Conservation (phyloP, 2,888 invertebrate genomes). For the Hyalella azteca region DNA sequence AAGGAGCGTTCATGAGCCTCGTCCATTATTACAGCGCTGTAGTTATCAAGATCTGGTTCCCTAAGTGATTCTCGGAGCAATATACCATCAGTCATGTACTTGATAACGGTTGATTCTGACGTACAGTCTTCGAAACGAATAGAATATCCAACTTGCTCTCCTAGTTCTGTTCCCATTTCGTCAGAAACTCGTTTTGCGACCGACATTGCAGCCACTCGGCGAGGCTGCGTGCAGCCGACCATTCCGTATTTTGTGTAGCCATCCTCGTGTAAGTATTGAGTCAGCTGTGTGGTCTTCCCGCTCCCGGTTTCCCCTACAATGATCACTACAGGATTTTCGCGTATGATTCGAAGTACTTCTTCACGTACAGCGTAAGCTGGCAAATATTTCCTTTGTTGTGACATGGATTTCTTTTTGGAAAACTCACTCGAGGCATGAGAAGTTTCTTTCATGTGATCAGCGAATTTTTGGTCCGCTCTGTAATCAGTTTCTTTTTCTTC, state of each 20-base stretch:
- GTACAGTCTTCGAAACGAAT: constrained; percentile 99
- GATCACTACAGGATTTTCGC: constrained; percentile 92
- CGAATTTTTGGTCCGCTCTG: constrained; percentile 93
- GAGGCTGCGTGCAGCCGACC: constrained; percentile 97
- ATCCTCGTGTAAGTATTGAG: constrained; percentile 96
- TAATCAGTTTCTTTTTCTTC: constrained; percentile 81
- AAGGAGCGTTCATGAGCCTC: constrained; percentile 98
- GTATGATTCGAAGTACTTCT: constrained; percentile 85
- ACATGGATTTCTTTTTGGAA: constrained; percentile 81
- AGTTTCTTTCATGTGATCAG: constrained; percentile 83
- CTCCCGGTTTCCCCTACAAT: constrained; percentile 95
- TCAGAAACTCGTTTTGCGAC: constrained; percentile 99
- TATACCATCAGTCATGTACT: constrained; percentile 99
- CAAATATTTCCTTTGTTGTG: constrained; percentile 86
- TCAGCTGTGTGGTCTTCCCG: constrained; percentile 97
- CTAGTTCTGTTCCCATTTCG: constrained; percentile 90
- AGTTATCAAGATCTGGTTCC: constrained; percentile 95
- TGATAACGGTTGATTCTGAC: constrained; percentile 87
- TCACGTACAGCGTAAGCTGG: constrained; percentile 96
- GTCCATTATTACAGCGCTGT: constrained; percentile 98
- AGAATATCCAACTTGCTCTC: constrained; percentile 95
- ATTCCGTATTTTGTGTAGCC: constrained; percentile 86
- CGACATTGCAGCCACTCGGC: constrained; percentile 98
- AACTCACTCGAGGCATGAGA: constrained; percentile 78
- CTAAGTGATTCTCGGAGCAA: constrained; percentile 91